Base-by-base conservation (phyloP, 2,888 invertebrate species). In the Caenorhabditis imperialis region DNA sequence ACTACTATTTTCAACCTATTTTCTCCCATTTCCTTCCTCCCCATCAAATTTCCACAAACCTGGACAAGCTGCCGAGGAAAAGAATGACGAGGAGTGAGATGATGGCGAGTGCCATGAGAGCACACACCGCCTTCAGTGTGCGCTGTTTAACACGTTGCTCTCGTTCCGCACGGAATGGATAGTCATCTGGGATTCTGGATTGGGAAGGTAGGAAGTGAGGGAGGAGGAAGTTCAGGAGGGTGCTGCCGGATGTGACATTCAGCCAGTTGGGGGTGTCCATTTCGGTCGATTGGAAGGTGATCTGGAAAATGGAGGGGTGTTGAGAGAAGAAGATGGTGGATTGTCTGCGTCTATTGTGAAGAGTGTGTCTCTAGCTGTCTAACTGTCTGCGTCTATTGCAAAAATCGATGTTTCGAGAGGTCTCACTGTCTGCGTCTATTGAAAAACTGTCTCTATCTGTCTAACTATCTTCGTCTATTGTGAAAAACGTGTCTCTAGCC, bases 11-110 rank as follows among this genome's bases (percentile, higher is more conserved):
- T n/a, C n/a, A n/a, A n/a, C n/a, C n/a, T n/a, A n/a, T n/a, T n/a
- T n/a, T n/a, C n/a, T n/a, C n/a, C n/a, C n/a, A n/a, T n/a, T n/a
- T n/a, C n/a, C n/a, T n/a, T n/a, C n/a, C n/a, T n/a, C n/a, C n/a
- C n/a, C n/a, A n/a, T n/a, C n/a, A n/a, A n/a, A n/a, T n/a, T n/a
- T n/a, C n/a, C n/a, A n/a, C n/a, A n/a, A n/a, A 70, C 54, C 70
- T 55, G 14, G 48, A 23, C 53, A 72, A 63, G 16, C 67, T 67
- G 20, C 61, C 61, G 8, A 74, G n/a, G 51, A 74, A 74, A 65
- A 74, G 51, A 20, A 74, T 67, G 20, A 67, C 67, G 5, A 74
- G 51, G 2, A 74, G 22, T 3, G 73, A 54, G 40, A 45, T 35
- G 8, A 67, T 38, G 12, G 44, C 44, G 0, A 74, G 33, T 0